A percentile compares a stretch with the other conserved stretches of the same genome.
Evolutionary conservation across 2,113 vertebrate genomes (phyloP).

Genomic region (Lucifuga dentata): DNA sequence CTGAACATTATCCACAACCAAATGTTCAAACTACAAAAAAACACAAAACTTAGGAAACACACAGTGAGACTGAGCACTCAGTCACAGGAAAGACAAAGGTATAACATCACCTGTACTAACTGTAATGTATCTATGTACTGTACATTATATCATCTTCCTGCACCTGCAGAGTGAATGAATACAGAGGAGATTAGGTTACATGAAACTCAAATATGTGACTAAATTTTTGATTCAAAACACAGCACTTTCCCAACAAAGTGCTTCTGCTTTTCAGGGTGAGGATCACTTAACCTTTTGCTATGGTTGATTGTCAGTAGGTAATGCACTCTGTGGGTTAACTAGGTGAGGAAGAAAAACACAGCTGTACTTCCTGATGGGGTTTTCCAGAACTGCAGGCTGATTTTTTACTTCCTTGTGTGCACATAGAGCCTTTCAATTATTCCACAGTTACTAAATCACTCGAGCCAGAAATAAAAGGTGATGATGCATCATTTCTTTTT

Average conservation of each 20-base stretch:
- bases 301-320: slow-evolving; percentile 39
- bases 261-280: slow-evolving; percentile 11
- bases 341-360: slow-evolving; percentile 44
- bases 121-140: neutral
- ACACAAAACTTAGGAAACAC: neutral
- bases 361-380: slow-evolving; percentile 69
- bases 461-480: slow-evolving; percentile 1
- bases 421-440: slow-evolving; percentile 43
- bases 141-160: slow-evolving; percentile 8
- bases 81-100: neutral
- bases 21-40: neutral
- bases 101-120: slow-evolving; percentile 14
- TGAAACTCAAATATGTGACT: neutral
- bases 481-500: slow-evolving; percentile 14
- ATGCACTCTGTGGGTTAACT: slow-evolving; percentile 8
- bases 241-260: neutral
- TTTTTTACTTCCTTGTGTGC: slow-evolving; percentile 72
- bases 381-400: slow-evolving; percentile 52
- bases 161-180: neutral
- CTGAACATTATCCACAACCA: neutral
- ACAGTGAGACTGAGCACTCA: neutral
- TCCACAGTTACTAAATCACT: slow-evolving; percentile 45
- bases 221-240: neutral
- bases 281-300: slow-evolving; percentile 15
- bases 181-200: slow-evolving; percentile 6